phyloP scores from a whole-genome alignment of 2,888 invertebrate genomes.

The Trichacis sp. region DNA sequence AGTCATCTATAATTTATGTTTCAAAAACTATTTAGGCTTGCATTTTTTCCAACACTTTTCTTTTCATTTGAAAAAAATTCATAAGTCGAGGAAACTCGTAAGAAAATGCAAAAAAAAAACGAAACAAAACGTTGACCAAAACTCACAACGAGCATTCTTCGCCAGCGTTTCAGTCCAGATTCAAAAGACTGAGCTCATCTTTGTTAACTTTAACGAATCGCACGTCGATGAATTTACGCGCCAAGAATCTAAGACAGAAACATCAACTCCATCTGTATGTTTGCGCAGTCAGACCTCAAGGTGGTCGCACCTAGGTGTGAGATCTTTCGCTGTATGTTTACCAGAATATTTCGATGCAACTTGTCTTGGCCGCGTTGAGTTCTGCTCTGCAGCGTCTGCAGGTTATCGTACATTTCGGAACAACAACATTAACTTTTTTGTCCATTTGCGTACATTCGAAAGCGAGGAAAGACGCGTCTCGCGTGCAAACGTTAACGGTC shows the following conservation, averaged over 20 bases:
- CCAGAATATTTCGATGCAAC: constrained; percentile 65
- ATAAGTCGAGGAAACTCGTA: too few relatives aligned
- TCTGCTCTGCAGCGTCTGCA: constrained; percentile 42
- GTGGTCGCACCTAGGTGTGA: constrained; percentile 69
- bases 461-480: constrained; percentile 9
- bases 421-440: constrained; percentile 19
- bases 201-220: constrained; percentile 23
- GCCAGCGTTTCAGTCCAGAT: background rate
- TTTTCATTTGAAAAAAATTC: too few relatives aligned
- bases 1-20: too few relatives aligned
- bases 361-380: constrained; percentile 55
- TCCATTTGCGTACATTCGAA: constrained; percentile 13
- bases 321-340: constrained; percentile 66
- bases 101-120: too few relatives aligned
- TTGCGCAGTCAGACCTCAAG: constrained; percentile 65
- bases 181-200: constrained; percentile 8
- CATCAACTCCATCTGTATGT: constrained; percentile 62
- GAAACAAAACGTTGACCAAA: too few relatives aligned
- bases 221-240: constrained; percentile 39
- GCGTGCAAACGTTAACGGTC: constrained; percentile 9
- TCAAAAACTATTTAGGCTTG: too few relatives aligned
- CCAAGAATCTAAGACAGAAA: constrained; percentile 68
- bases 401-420: constrained; percentile 15
- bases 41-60: too few relatives aligned
- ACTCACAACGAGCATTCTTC: background rate